Conservation (phyloP, 2,113 vertebrate species). For the Sander vitreus region DNA sequence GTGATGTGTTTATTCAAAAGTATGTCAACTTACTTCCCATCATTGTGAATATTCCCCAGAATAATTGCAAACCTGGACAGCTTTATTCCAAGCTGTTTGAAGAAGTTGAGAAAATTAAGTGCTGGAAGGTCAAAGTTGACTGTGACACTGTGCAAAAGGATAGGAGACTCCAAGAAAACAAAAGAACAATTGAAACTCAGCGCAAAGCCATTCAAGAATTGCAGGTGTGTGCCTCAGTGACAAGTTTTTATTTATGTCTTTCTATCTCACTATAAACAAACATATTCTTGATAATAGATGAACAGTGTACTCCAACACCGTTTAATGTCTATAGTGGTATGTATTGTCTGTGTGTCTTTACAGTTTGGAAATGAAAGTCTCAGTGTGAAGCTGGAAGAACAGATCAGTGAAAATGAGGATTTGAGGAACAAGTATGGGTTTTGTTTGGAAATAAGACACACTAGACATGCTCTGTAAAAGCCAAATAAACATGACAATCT, state of each 20-base stretch:
- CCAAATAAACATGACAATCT: neutral
- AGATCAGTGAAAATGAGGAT: constrained; percentile 92
- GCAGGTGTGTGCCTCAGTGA: constrained; percentile 85
- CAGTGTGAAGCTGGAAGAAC: constrained; percentile 91
- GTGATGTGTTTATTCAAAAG: neutral
- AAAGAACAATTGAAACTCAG: constrained; percentile 90
- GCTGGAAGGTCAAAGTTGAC: constrained; percentile 89
- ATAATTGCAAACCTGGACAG: constrained; percentile 81
- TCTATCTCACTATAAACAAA: neutral
- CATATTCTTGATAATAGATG: neutral
- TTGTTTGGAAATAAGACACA: neutral
- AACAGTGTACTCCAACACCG: neutral
- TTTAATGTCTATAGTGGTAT: neutral
- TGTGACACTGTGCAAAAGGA: constrained; percentile 89
- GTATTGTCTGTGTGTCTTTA: constrained; percentile 41
- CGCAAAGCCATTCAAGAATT: constrained; percentile 94
- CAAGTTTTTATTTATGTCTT: neutral
- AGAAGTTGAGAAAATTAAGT: constrained; percentile 94
- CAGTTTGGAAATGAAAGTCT: constrained; percentile 96
- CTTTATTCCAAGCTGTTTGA: constrained; percentile 92
- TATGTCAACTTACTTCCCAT: constrained; percentile 35
- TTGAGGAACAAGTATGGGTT: constrained; percentile 90
- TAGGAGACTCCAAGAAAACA: constrained; percentile 90
- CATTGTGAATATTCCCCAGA: constrained; percentile 79
- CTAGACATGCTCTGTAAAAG: neutral